phyloP scores from a whole-genome alignment of 2,113 vertebrate species.

The Struthidea cinerea region DNA sequence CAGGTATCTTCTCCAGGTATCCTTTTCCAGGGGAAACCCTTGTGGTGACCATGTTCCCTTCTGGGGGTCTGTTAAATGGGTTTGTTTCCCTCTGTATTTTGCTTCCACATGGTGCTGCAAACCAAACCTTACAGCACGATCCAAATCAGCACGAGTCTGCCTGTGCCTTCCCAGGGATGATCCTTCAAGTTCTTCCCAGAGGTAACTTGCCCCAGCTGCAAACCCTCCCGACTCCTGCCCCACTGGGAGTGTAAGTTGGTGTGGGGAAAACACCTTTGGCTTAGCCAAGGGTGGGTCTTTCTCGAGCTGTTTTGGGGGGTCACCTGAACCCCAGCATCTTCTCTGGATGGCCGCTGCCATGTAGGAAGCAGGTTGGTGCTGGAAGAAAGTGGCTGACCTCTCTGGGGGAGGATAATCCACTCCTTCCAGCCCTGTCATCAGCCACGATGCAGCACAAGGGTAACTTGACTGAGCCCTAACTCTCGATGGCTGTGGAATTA shows the following conservation, averaged over 20 bases:
- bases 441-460: not conserved
- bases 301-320: not conserved
- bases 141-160: not conserved
- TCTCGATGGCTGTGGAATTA: not conserved
- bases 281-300: not conserved
- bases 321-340: not conserved
- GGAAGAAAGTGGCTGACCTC: not conserved
- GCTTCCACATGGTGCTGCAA: not conserved
- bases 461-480: not conserved
- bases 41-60: fast-evolving
- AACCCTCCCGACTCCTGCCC: not conserved
- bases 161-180: not conserved
- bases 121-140: not conserved
- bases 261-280: not conserved
- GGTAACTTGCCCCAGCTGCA: not conserved
- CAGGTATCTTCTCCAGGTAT: not conserved
- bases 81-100: not conserved
- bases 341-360: not conserved
- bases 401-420: not conserved
- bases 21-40: not conserved
- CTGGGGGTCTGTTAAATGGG: fast-evolving
- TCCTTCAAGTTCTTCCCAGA: not conserved
- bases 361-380: not conserved
- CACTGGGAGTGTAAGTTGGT: not conserved
- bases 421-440: not conserved